Conservation (phyloP, 2,113 vertebrate species). For the Notarius lentiginosus region DNA sequence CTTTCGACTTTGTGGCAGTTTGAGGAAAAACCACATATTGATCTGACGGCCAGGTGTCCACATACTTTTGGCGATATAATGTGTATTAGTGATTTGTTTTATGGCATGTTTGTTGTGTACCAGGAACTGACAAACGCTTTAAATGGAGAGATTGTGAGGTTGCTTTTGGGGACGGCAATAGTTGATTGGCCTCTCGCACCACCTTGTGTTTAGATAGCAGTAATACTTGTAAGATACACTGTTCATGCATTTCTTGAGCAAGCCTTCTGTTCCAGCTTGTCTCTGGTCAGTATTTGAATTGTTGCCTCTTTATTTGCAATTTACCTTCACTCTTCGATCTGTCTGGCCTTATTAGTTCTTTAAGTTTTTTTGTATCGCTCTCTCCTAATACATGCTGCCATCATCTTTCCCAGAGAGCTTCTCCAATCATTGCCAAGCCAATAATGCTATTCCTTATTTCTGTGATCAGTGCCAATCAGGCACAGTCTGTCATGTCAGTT, state of each 20-base stretch:
- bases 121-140: not conserved
- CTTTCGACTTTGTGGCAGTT: not conserved
- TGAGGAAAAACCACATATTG: not conserved
- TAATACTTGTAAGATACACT: not conserved
- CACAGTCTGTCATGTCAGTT: not conserved
- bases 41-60: not conserved
- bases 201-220: not conserved
- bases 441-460: slow-evolving; percentile 4
- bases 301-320: not conserved
- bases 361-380: not conserved
- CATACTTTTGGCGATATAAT: not conserved
- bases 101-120: not conserved
- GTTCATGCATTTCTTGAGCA: slow-evolving; percentile 4
- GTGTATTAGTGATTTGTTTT: not conserved
- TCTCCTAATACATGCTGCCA: not conserved
- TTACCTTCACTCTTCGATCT: slow-evolving; percentile 17
- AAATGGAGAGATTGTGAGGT: not conserved
- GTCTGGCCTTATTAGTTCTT: not conserved
- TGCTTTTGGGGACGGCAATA: not conserved
- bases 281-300: not conserved
- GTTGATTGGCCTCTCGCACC: not conserved
- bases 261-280: slow-evolving; percentile 40
- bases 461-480: not conserved
- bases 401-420: not conserved
- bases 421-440: not conserved